These are phyloP conservation scores for Rhyacophila brunnea DNA, from an alignment of 1,140 invertebrate species.

Conservation along the genomic window DNA sequence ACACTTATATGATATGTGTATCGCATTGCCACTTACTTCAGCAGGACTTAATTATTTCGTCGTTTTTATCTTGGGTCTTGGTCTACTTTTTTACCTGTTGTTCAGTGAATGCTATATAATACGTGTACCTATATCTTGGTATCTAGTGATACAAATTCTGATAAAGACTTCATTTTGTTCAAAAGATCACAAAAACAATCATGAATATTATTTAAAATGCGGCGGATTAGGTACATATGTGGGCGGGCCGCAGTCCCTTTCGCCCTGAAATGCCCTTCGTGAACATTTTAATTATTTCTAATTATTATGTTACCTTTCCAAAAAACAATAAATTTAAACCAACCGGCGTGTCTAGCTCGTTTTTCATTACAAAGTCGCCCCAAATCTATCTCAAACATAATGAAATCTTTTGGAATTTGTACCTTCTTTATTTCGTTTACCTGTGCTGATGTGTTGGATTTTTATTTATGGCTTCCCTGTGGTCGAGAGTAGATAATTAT, in stretches of 20 bases:
- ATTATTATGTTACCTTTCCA: constrained; percentile 36
- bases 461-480: constrained; percentile 6
- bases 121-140: no score
- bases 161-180: neutral
- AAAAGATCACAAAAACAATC: no score
- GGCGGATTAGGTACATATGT: constrained; percentile 9
- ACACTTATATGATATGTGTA: no score
- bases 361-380: no score
- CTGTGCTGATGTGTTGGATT: neutral
- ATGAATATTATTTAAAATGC: constrained; percentile 12
- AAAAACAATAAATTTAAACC: constrained; percentile 34
- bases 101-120: no score
- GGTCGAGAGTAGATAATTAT: constrained; percentile 19
- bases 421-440: neutral
- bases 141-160: no score
- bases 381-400: no score
- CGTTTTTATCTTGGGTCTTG: no score
- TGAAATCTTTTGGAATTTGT: no score
- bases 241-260: constrained; percentile 20
- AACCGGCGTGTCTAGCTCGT: constrained; percentile 11
- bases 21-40: no score
- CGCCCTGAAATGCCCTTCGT: constrained; percentile 20
- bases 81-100: no score
- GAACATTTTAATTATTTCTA: constrained; percentile 38
- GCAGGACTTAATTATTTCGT: no score